These are phyloP conservation scores for Luperina nickerlii DNA, from an alignment of 2,888 invertebrate species.

Conservation along the genomic window DNA sequence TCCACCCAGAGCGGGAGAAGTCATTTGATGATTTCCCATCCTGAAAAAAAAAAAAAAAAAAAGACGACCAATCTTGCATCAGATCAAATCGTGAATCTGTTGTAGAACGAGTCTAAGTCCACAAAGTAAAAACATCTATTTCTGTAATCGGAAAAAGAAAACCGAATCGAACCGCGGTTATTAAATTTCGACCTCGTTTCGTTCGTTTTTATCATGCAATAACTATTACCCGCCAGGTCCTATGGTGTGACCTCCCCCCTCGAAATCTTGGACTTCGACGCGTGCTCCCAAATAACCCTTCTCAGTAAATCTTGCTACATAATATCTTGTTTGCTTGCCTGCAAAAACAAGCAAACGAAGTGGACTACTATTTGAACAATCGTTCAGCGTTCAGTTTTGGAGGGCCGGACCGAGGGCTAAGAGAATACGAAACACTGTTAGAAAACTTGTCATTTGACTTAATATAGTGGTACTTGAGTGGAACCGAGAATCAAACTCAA, in stretches of 20 bases:
- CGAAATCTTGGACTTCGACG: background rate
- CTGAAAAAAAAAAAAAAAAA: too few relatives aligned
- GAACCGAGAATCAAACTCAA: too few relatives aligned
- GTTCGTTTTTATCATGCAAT: background rate
- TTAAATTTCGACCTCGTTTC: background rate
- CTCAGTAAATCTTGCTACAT: background rate
- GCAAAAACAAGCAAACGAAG: background rate
- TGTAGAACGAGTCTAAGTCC: background rate
- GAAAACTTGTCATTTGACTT: background rate
- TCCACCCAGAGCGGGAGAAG: too few relatives aligned
- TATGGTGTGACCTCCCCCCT: background rate
- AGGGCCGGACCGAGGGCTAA: background rate
- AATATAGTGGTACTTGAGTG: too few relatives aligned
- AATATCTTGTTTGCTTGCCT: background rate
- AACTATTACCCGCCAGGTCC: background rate
- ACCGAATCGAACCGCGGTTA: too few relatives aligned
- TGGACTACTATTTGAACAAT: background rate
- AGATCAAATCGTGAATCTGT: background rate
- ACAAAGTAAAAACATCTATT: background rate
- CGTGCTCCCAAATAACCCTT: background rate
- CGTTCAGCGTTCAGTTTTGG: background rate
- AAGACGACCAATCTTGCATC: too few relatives aligned
- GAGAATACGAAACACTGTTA: background rate
- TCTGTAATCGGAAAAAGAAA: background rate
- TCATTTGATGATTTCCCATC: too few relatives aligned